Evolutionary conservation across 2,797 vertebrate genomes (phyloP).

Genomic region (Ambastaia sidthimunki): DNA sequence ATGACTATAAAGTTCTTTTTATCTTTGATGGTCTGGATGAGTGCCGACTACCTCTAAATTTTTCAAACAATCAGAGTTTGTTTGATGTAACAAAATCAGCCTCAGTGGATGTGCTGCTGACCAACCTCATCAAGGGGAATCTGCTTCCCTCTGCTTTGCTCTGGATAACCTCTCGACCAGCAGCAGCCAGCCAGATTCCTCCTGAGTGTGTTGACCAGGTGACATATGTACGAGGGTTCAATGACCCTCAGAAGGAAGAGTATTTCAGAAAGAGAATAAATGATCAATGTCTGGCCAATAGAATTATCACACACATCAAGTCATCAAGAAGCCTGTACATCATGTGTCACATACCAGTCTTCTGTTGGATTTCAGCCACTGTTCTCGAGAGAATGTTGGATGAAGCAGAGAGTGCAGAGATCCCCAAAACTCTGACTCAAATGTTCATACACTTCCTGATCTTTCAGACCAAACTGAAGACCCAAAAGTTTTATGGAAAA

Average conservation of each 20-base stretch:
- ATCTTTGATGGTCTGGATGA: too few relatives aligned
- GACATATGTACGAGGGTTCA: too few relatives aligned
- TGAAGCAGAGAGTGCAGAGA: constrained; percentile 10
- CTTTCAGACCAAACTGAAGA: not conserved
- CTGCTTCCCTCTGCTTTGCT: constrained; percentile 12
- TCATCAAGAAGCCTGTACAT: too few relatives aligned
- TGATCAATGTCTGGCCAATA: too few relatives aligned
- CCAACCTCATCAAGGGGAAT: constrained; percentile 19
- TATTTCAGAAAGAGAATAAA: too few relatives aligned
- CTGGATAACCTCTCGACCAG: constrained; percentile 14
- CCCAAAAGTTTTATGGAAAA: too few relatives aligned
- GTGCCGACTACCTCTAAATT: not conserved
- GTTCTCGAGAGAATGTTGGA: constrained; percentile 26
- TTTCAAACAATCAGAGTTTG: constrained; percentile 6
- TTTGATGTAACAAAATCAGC: constrained; percentile 3
- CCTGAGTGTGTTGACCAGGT: too few relatives aligned
- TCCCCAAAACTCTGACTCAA: constrained; percentile 13
- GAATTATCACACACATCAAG: too few relatives aligned
- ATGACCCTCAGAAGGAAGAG: too few relatives aligned
- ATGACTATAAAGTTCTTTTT: too few relatives aligned
- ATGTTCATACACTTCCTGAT: constrained; percentile 15
- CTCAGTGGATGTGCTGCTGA: constrained; percentile 17
- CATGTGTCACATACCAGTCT: not conserved
- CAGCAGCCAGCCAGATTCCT: not conserved
- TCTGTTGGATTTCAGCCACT: constrained; percentile 20